Percentiles rank a stretch among this genome's conserved stretches.
Evolutionary conservation across 2,113 vertebrate species (phyloP).

Genomic region (Lethenteron camtschaticum): DNA sequence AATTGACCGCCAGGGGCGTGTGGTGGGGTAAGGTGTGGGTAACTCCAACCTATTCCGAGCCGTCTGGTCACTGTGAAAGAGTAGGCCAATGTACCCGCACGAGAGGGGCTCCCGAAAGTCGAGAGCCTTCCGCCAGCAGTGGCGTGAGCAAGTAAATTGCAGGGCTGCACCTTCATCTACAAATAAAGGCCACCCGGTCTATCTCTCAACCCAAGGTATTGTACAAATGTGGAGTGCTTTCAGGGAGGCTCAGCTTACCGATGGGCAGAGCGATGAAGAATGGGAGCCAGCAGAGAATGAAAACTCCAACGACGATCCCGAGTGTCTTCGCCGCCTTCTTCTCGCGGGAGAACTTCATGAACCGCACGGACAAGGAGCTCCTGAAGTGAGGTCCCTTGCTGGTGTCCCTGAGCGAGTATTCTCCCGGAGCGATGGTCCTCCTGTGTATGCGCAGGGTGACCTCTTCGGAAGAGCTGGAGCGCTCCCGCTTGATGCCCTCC

Average conservation of each 20-base stretch:
- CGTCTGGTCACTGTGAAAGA: no score
- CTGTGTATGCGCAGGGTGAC: conserved; percentile 83
- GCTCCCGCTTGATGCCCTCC: conserved; percentile 73
- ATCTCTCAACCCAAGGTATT: no score
- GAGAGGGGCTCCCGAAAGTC: conserved; percentile 12
- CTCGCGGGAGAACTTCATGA: conserved; percentile 92
- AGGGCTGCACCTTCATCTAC: not conserved
- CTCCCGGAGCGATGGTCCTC: conserved; percentile 33
- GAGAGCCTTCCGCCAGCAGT: conserved; percentile 15
- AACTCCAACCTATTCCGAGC: no score
- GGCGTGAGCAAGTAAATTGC: conserved; percentile 12
- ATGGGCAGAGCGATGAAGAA: conserved; percentile 89
- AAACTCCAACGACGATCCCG: conserved; percentile 88
- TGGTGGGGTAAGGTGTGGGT: no score
- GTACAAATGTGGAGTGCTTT: no score
- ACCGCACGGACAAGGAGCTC: conserved; percentile 66
- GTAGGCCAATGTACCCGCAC: conserved; percentile 5
- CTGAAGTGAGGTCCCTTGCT: conserved; percentile 52
- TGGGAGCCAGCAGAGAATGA: conserved; percentile 90
- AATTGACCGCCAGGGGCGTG: no score
- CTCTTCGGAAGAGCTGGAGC: conserved; percentile 58
- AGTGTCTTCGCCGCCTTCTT: conserved; percentile 94
- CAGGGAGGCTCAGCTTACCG: conserved; percentile 33
- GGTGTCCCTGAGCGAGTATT: conserved; percentile 30
- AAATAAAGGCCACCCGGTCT: not conserved